Conservation (phyloP, 2,888 invertebrate genomes). For the Monoplex corrugatus region DNA sequence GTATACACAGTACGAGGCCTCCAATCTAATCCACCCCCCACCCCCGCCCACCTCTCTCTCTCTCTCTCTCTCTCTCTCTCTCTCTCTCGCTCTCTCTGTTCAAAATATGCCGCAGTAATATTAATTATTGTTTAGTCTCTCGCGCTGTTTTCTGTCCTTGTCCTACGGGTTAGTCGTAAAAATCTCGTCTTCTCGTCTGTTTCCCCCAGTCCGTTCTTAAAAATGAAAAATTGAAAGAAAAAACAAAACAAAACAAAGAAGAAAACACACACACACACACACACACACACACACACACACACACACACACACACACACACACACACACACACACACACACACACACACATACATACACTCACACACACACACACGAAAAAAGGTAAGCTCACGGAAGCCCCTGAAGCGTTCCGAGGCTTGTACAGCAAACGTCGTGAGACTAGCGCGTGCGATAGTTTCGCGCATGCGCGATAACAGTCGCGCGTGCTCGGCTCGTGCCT, state of each 20-base stretch:
- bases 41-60: not conserved
- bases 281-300: not conserved
- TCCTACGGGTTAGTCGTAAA: not conserved
- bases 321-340: not conserved
- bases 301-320: not conserved
- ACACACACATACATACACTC: not conserved
- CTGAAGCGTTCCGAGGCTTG: no score
- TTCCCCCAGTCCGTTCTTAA: not conserved
- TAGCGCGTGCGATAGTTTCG: no score
- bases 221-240: no score
- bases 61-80: not conserved
- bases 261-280: no score
- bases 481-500: not conserved
- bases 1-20: conserved; percentile 17
- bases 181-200: not conserved
- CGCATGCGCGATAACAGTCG: not conserved
- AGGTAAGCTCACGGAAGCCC: no score
- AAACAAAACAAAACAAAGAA: no score
- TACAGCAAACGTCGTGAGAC: no score
- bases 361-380: not conserved
- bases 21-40: no score
- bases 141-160: conserved; percentile 11
- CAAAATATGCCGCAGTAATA: conserved; percentile 27
- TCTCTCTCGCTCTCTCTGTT: not conserved
- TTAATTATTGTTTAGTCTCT: conserved; percentile 35